Evolutionary conservation across 2,113 vertebrate genomes (phyloP), one percentile per base, ranked within the genome.

Genomic region (Callocephalon fimbriatum): DNA sequence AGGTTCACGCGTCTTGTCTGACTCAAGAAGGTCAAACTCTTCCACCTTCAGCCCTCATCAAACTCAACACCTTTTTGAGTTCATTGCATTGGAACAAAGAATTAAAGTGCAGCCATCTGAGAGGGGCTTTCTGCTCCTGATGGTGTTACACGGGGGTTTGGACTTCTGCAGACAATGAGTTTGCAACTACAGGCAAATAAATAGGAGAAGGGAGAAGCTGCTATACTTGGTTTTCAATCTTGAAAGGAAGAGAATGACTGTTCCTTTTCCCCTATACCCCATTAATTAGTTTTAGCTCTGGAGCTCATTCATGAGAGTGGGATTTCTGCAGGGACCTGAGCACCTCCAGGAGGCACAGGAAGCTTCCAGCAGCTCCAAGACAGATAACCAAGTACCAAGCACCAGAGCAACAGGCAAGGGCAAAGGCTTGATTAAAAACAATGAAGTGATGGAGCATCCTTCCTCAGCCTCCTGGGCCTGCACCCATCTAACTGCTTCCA

Each of bases 91-190:
- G 48, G 74, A 51, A 13, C 21, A 45, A 54, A 38, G 50, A 76
- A 65, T 9, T 22, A 20, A 56, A 56, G 54, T 21, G 31, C 54
- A 32, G 54, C 31, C 54, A n/a, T 9, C 19, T 22, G 32, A n/a
- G 19, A 56, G 23, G 35, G 15, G 19, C 26, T n/a, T 76, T 54
- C 38, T 72, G 45, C 50, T 53, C 21, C 48, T 23, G 23, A 50
- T 0, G 3, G 14, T 7, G 13, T 38, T 20, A 32, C 9, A 35
- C 1, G 0, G 47, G 27, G 32, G 5, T 7, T 10, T 61, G 45
- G 31, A 70, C 38, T 76, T 59, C 59, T 48, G 45, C 45, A 65
- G 71, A 31, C 35, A 35, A 8, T 6, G 8, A 9, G 25, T 63
- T 35, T 74, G 67, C 61, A 70, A 8, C 32, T 45, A 35, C 7